Evolutionary conservation across 1,140 invertebrate genomes (phyloP), one percentile per base, ranked within the genome.

Genomic region (Drosophila sturtevanti): DNA sequence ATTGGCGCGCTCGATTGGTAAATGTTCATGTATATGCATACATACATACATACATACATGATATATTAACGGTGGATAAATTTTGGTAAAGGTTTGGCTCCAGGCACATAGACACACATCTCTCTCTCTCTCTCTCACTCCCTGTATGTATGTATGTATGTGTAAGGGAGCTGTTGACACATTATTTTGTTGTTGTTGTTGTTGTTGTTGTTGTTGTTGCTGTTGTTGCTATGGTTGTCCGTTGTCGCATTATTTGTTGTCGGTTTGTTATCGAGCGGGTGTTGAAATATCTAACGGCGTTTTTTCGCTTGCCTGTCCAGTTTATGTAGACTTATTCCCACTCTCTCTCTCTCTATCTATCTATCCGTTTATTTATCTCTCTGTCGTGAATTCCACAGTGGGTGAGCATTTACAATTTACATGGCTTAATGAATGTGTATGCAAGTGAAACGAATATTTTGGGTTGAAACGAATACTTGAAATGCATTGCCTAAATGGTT

Each of bases 1-100:
- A 86, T 86, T 86, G 82, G 79, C 82, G 75, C 69, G 79, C 79
- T 78, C 79, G 80, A 82, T 82, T 82, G 79, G 75, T 78, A 79
- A 84, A 81, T 48, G 41, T 48, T 48, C 18, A 48, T 48, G 41
- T 48, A 48, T 21, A 48, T 18, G 41, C 54, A 72, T 4, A 7
- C 6, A 31, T 6, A 31, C 6, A 31, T 6, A 31, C 6, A 7
- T 6, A 31, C 6, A 7, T 31, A 7, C 6, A 31, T 61, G 77
- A 77, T 81, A 77, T 68, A 61, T 68, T 63, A n/a, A n/a, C 48
- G 64, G 56, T 38, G 14, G 65, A 56, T 67, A 67, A 56, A 35
- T 63, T 78, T 68, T 55, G 54, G 18, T 51, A 65, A 44, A 34
- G 35, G 41, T 34, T 64, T 54, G 24, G n/a, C 27, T 63, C 9